Base-by-base conservation (phyloP, 2,888 invertebrate species). In the Aleiodes testaceus region DNA sequence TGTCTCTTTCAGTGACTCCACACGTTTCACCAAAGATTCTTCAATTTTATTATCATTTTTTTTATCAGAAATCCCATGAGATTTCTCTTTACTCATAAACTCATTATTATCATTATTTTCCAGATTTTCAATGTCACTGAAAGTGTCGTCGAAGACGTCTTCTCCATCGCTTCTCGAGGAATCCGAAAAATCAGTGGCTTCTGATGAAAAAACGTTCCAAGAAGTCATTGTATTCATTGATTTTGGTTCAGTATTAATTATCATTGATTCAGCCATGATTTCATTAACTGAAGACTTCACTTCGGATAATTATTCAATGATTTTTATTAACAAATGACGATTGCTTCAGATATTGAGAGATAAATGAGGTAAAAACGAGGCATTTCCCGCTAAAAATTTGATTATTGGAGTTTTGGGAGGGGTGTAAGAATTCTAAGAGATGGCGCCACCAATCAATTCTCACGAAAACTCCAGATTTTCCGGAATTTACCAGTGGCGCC, bases 121-220 rank as follows among this genome's bases (percentile, higher is more conserved):
- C 2, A 18, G 9, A 55, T 22, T 55, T 11, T 36, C 36, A 3
- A 55, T n/a, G 30, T 55, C 55, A 26, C 55, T 26, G 30, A n/a
- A 55, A 12, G 55, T 55, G 14, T 55, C 55, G 30, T 55, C 55
- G 7, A 55, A 55, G 30, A 55, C 5, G 1, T 55, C 55, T 3
- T 55, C 26, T n/a, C 12, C 14, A 26, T 30, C 55, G 6, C 9
- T 55, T 14, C 3, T 55, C 26, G n/a, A 26, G 30, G 22, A 26
- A 12, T 55, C 26, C 12, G 11, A 26, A 26, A 20, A 14, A 55
- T 22, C 26, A 3, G 30, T 26, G 3, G 26, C 55, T 6, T 12
- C 22, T 14, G 55, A 14, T 26, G 3, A 14, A 26, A 11, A 55
- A 30, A 55, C 3, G 3, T 55, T 20, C 55, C 55, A 55, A 26